These are phyloP conservation scores for Myripristis jacobus DNA, from an alignment of 2,797 vertebrate genomes.

Conservation along the genomic window DNA sequence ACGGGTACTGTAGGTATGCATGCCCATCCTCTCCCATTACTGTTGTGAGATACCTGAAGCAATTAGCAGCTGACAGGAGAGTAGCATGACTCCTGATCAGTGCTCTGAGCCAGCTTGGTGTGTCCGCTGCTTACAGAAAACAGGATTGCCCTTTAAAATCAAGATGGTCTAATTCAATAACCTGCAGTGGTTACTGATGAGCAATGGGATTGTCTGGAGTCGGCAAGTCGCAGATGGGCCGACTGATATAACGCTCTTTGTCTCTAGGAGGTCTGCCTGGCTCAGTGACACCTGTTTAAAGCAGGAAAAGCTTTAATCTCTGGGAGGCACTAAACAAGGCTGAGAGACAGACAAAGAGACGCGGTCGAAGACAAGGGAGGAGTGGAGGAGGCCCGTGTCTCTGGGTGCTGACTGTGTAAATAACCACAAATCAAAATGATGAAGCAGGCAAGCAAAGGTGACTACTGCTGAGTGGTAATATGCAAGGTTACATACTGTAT, in stretches of 20 bases:
- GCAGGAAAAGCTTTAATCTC: slow-evolving; percentile 84
- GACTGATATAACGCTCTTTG: slow-evolving; percentile 82
- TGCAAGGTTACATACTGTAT: slow-evolving; percentile 32
- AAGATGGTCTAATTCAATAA: slow-evolving; percentile 88
- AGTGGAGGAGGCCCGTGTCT: slow-evolving; percentile 72
- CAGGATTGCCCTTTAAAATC: slow-evolving; percentile 86
- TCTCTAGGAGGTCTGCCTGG: slow-evolving; percentile 79
- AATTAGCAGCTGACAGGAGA: slow-evolving; percentile 70
- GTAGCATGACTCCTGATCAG: slow-evolving; percentile 72
- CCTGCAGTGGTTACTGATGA: slow-evolving; percentile 85
- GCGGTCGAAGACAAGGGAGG: slow-evolving; percentile 67
- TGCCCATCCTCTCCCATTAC: slow-evolving; percentile 63
- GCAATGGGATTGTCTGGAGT: slow-evolving; percentile 87
- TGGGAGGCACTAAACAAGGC: slow-evolving; percentile 79
- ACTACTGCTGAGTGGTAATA: slow-evolving; percentile 52
- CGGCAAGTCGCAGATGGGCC: slow-evolving; percentile 82
- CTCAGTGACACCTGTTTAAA: slow-evolving; percentile 86
- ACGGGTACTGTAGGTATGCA: slow-evolving; percentile 42
- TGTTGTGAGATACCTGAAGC: slow-evolving; percentile 65
- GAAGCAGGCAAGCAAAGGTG: slow-evolving; percentile 58
- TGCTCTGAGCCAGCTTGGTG: slow-evolving; percentile 64
- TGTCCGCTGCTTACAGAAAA: slow-evolving; percentile 83
- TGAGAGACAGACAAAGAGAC: slow-evolving; percentile 75
- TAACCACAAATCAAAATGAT: slow-evolving; percentile 75
- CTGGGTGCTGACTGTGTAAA: slow-evolving; percentile 70